phyloP scores from a whole-genome alignment of 2,888 invertebrate genomes.

The Heliconius aoede region DNA sequence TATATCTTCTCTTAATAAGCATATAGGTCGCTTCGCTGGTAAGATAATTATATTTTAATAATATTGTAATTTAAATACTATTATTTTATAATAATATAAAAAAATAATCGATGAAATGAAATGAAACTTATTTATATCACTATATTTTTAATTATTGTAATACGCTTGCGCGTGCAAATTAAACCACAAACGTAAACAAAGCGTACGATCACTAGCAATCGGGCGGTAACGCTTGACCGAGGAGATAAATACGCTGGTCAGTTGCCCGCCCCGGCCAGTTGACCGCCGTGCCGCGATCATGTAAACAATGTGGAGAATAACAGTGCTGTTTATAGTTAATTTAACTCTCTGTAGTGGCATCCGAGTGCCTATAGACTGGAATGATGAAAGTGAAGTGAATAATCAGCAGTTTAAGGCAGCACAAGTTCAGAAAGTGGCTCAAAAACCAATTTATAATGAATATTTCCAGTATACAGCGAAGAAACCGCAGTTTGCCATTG shows the following conservation, averaged over 20 bases:
- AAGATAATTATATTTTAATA: not conserved
- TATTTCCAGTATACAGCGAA: constrained; percentile 74
- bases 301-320: constrained; percentile 72
- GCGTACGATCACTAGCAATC: constrained; percentile 73
- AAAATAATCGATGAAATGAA: not conserved
- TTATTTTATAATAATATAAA: not conserved
- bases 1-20: not conserved
- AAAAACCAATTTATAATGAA: constrained; percentile 60
- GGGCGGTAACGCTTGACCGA: constrained; percentile 77
- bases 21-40: not conserved
- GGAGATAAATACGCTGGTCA: constrained; percentile 78
- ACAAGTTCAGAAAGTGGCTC: constrained; percentile 47
- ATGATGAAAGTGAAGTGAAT: constrained; percentile 69
- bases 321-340: constrained; percentile 62
- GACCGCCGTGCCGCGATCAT: constrained; percentile 69
- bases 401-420: constrained; percentile 53
- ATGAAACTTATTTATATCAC: not conserved
- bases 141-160: not conserved
- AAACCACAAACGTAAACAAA: constrained; percentile 58
- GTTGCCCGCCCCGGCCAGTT: constrained; percentile 73
- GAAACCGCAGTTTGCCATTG: constrained; percentile 73
- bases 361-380: constrained; percentile 72
- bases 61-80: not conserved
- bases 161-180: constrained; percentile 53
- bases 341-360: constrained; percentile 69